These are phyloP conservation scores for Loriculus beryllinus DNA, from an alignment of 2,797 vertebrate species.

Conservation along the genomic window DNA sequence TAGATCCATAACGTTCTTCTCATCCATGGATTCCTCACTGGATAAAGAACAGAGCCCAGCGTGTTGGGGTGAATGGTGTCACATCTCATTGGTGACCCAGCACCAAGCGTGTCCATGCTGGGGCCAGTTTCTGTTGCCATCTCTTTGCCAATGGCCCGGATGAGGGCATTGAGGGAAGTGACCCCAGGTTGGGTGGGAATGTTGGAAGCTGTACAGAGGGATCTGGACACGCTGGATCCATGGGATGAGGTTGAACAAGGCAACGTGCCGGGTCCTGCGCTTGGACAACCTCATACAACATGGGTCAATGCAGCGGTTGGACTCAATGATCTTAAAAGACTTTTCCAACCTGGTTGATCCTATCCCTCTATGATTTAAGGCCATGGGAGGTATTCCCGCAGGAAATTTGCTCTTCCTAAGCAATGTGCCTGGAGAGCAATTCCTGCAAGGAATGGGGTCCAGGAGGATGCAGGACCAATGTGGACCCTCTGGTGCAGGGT, in stretches of 20 bases:
- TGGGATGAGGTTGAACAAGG: neutral
- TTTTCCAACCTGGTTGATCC: neutral
- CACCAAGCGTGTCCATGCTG: neutral
- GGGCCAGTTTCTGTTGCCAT: neutral
- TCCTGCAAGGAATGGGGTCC: neutral
- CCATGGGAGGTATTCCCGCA: neutral
- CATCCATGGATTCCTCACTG: neutral
- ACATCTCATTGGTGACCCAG: neutral
- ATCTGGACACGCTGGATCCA: neutral
- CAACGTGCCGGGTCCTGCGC: neutral
- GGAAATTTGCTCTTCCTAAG: neutral
- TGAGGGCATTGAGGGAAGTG: neutral
- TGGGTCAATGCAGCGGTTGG: neutral
- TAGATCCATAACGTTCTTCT: neutral
- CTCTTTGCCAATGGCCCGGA: neutral
- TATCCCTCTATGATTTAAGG: neutral
- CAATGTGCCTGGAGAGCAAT: accelerated
- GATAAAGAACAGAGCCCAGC: neutral
- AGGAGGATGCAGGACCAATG: neutral
- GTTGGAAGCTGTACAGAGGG: neutral
- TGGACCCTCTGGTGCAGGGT: neutral
- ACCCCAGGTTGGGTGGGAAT: neutral
- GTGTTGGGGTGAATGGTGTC: neutral
- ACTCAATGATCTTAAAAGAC: neutral
- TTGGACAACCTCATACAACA: neutral